Percentiles rank a stretch among this genome's conserved stretches.
Conservation (phyloP, 1,140 invertebrate genomes). For the Pectinophora gossypiella region DNA sequence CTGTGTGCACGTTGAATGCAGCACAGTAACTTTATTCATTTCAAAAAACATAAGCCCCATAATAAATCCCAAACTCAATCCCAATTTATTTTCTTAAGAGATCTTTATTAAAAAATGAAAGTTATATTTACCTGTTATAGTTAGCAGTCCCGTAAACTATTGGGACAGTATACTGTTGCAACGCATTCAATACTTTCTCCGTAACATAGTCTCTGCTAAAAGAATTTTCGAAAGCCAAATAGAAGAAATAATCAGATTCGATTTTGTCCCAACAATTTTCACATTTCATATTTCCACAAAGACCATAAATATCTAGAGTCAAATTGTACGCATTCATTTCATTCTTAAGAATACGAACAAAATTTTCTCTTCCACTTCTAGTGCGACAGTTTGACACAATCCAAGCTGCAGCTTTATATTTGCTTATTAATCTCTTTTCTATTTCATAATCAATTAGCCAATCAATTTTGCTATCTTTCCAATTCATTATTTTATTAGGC, state of each 20-base stretch:
- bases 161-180: conserved; percentile 41
- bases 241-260: conserved; percentile 78
- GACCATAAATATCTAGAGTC: no score
- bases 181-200: conserved; percentile 60
- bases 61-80: no score
- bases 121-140: conserved; percentile 60
- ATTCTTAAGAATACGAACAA: conserved; percentile 46
- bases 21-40: no score
- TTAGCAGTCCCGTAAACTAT: conserved; percentile 55
- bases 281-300: no score
- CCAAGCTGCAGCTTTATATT: conserved; percentile 76
- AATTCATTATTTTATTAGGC: conserved; percentile 36
- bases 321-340: neutral
- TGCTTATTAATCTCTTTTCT: conserved; percentile 43
- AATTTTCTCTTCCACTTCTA: conserved; percentile 72
- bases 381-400: conserved; percentile 80
- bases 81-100: no score
- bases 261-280: neutral
- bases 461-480: conserved; percentile 44
- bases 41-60: no score
- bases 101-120: no score
- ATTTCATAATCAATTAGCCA: conserved; percentile 31
- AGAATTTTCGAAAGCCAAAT: conserved; percentile 83
- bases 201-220: conserved; percentile 79
- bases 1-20: no score